Base-by-base conservation (phyloP, 2,113 vertebrate species). In the Girardinichthys multiradiatus region DNA sequence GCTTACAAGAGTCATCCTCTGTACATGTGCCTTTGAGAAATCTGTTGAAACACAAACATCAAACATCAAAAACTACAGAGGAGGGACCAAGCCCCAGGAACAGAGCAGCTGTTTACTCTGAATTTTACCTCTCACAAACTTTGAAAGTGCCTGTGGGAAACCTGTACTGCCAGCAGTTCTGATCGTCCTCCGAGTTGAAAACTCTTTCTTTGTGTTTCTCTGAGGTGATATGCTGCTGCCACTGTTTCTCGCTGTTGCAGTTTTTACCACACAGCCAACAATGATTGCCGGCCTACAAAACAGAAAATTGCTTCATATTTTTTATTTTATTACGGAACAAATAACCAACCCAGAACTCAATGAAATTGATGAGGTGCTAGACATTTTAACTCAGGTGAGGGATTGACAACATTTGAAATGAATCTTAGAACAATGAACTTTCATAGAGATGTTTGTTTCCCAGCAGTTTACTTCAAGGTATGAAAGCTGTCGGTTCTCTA, bases 201-300 rank as follows among this genome's bases (percentile, higher is more conserved):
- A 99, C 96, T 77, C 97, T 94, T 74, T 99, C 97, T 81, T 98
- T 99, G 94, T 99, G 98, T 92, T 99, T 99, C 80, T 99, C 98
- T 0, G 98, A 98, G 11, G 97, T 96, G 91, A 99, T 99, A 85
- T 99, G 98, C 92, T 97, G 96, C 87, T 99, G 97, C 98, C 98
- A 99, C 90, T 99, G 98, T 86, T 96, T 98, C 82, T 99, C 98
- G 2, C 98, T 99, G 89, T 99, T 99, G 86, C 97, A 99, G 94
- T 99, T 99, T 88, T 99, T 99, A 70, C 98, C 97, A 79, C 98
- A 99, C 89, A 99, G 95, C 98, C 98, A 99, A 83, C 98, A 99
- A 86, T 99, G 98, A 68, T 98, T 98, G 77, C 98, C 96, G 66
- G 95, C 96, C 98, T 99, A 76, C 5, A n/a, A 2, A 37, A 26